Evolutionary conservation across 2,797 vertebrate genomes (phyloP), one percentile per base, ranked within the genome.

Genomic region (Lithobates sylvaticus): DNA sequence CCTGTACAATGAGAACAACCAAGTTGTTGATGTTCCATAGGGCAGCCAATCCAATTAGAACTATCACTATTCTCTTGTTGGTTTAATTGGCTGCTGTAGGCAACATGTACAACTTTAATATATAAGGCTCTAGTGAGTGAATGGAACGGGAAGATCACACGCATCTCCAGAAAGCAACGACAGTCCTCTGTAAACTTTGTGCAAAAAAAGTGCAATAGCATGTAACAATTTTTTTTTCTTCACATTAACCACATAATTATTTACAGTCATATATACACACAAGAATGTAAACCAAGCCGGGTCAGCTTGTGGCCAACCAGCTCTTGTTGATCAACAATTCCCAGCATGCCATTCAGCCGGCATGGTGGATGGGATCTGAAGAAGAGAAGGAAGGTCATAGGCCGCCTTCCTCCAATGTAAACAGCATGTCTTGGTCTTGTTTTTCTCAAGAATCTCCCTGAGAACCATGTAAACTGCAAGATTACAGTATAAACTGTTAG

Each of bases 371-470:
- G 69, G 69, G 79, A 81, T 32, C 34, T 81, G 29, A 81, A 5
- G 27, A 50, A 50, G 27, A 58, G 67, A 27, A 8, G 78, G 68
- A 39, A 68, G 6, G 47, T 67, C 32, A 50, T 27, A 34, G 69
- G 69, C 23, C 8, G 23, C 79, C n/a, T 36, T 34, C 32, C 47
- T 58, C 54, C 36, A 34, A 61, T 27, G 79, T 81, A 70, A 82
- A 76, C 79, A 86, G 29, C 72, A 27, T 39, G 32, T 67, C 50
- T 61, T 82, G 5, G 36, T 47, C 78, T 42, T 34, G 32, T 61
- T 72, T 50, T 58, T 39, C 29, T 18, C 29, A 10, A 82, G 13
- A 36, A 36, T 50, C 73, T 86, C 74, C 85, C 85, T 86, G 85
- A 83, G 85, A 58, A 16, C 79, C 69, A 44, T 71, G 26, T 82